phyloP scores from a whole-genome alignment of 2,113 vertebrate species.

The Nesogale talazaci region DNA sequence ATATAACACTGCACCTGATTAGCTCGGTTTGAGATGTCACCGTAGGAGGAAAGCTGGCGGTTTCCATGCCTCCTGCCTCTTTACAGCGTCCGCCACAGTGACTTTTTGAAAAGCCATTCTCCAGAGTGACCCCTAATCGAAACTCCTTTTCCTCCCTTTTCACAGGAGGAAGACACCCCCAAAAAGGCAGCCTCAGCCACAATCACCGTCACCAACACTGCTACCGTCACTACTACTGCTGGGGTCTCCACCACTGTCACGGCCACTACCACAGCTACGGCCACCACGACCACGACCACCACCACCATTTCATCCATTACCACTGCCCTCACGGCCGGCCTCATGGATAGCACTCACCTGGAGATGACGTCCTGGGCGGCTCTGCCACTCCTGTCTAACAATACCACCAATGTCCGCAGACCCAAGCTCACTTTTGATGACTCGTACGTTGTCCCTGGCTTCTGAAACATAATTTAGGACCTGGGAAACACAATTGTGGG shows the following conservation, averaged over 20 bases:
- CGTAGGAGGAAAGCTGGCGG: background rate
- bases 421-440: conserved; percentile 95
- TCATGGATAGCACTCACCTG: conserved; percentile 91
- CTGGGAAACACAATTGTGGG: background rate
- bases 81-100: background rate
- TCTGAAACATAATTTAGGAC: background rate
- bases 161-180: conserved; percentile 83
- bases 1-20: background rate
- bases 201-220: conserved; percentile 48
- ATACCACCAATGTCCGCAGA: conserved; percentile 90
- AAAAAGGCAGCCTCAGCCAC: conserved; percentile 69
- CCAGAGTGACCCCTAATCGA: conserved; percentile 51
- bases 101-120: conserved; percentile 46
- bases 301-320: conserved; percentile 78
- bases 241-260: conserved; percentile 38
- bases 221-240: conserved; percentile 57
- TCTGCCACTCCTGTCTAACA: conserved; percentile 86
- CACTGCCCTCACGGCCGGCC: conserved; percentile 80
- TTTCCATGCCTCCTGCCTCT: background rate
- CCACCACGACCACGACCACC: conserved; percentile 73
- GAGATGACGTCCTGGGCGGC: conserved; percentile 92
- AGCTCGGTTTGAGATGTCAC: background rate
- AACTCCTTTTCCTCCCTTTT: conserved; percentile 66
- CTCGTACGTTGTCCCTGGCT: conserved; percentile 88
- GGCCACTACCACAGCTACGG: conserved; percentile 1